phyloP scores from a whole-genome alignment of 2,797 vertebrate species.

The Oophaga sylvatica region DNA sequence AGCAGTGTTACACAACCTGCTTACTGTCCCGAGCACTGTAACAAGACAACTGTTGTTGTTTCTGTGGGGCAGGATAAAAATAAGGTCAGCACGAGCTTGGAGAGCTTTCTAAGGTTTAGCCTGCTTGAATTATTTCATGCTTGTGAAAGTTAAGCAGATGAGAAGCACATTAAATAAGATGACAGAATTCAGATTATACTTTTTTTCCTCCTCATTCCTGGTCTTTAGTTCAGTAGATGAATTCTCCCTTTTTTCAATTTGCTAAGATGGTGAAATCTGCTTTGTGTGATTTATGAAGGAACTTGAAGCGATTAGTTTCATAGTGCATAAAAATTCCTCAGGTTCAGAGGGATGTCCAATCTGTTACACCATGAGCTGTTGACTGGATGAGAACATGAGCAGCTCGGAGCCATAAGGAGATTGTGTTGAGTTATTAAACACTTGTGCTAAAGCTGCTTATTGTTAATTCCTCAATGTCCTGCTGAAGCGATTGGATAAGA shows the following conservation, averaged over 20 bases:
- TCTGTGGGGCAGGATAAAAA: slow-evolving; percentile 62
- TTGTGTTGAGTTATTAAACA: slow-evolving; percentile 92
- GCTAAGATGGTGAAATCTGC: slow-evolving; percentile 79
- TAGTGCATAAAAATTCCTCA: slow-evolving; percentile 81
- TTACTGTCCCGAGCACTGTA: slow-evolving; percentile 31
- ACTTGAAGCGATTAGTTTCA: slow-evolving; percentile 85
- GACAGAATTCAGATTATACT: slow-evolving; percentile 73
- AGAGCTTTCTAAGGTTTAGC: slow-evolving; percentile 70
- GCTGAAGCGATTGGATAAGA: slow-evolving; percentile 85
- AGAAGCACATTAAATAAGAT: slow-evolving; percentile 75
- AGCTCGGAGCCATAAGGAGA: slow-evolving; percentile 84
- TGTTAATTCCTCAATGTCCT: slow-evolving; percentile 83
- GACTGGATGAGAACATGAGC: slow-evolving; percentile 82
- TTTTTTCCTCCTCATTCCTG: slow-evolving; percentile 50
- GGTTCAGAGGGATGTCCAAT: slow-evolving; percentile 79
- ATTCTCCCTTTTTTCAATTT: slow-evolving; percentile 71
- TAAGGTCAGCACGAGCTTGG: slow-evolving; percentile 70
- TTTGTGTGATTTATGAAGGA: slow-evolving; percentile 84
- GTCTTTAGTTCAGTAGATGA: slow-evolving; percentile 64
- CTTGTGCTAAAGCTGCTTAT: slow-evolving; percentile 92
- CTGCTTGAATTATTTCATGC: slow-evolving; percentile 74
- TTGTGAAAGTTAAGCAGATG: slow-evolving; percentile 76
- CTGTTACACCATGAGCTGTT: slow-evolving; percentile 76
- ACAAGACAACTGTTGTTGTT: slow-evolving; percentile 66
- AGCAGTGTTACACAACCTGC: background rate